phyloP scores from a whole-genome alignment of 1,140 invertebrate species.

The silkworm (Bombyx mori) region DNA sequence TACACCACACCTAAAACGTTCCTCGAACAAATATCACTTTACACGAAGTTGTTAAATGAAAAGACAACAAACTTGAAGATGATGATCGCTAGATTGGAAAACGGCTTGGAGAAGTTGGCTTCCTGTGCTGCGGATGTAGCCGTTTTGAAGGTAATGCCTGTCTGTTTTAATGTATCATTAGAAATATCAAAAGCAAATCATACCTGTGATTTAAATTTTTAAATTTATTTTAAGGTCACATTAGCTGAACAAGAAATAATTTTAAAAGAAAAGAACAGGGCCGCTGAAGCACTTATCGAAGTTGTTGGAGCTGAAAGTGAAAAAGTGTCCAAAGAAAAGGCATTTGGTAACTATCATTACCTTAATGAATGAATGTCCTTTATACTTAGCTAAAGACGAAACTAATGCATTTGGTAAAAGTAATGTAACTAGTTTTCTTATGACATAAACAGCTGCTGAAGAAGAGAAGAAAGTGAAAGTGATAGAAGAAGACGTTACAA shows the following conservation, averaged over 20 bases:
- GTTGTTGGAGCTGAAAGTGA: constrained; percentile 92
- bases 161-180: too few species aligned
- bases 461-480: constrained; percentile 92
- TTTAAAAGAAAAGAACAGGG: constrained; percentile 89
- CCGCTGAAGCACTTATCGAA: constrained; percentile 90
- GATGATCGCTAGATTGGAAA: constrained; percentile 86
- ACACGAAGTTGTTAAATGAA: constrained; percentile 83
- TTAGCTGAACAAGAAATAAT: constrained; percentile 91
- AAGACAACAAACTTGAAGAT: constrained; percentile 85
- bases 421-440: neutral
- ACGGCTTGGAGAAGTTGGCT: constrained; percentile 89
- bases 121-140: constrained; percentile 86
- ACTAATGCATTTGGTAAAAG: neutral
- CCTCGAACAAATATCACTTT: constrained; percentile 93
- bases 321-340: constrained; percentile 90
- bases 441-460: constrained; percentile 72
- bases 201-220: too few species aligned
- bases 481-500: constrained; percentile 89
- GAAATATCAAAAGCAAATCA: too few species aligned
- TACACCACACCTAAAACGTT: constrained; percentile 97
- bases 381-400: too few species aligned
- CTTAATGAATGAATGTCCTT: too few species aligned
- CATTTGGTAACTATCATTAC: constrained; percentile 66
- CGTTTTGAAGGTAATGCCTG: constrained; percentile 64
- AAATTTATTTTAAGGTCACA: constrained; percentile 71